Base-by-base conservation (phyloP, 2,888 invertebrate genomes). In the Lathronympha strigana region DNA sequence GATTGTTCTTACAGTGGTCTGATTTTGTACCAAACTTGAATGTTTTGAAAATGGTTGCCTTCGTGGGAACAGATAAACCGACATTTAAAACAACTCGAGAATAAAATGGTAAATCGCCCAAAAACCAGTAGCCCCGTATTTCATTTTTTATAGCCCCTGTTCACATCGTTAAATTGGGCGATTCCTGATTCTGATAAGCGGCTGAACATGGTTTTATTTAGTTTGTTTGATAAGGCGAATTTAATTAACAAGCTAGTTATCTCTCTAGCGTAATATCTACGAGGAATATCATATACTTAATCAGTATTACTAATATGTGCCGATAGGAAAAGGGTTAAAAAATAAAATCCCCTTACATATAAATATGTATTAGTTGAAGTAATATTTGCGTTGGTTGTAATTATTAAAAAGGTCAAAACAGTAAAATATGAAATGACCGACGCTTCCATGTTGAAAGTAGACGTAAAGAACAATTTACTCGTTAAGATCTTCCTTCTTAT, bases 11-110 rank as follows among this genome's bases (percentile, higher is more conserved):
- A 45, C 5, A 45, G 15, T 45, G 45, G 45, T 13, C 21, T 4
- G 1, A 0, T 0, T 36, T 4, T 19, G 21, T 21, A 21, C n/a
- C n/a, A 45, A 45, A 4, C 9, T n/a, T n/a, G 13, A 4, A 5
- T 13, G 21, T 21, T 21, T 4, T 21, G 19, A 21, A 45, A 11
- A 45, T 6, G 4, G 4, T 45, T 45, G 21, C 21, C 86, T 81
- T 83, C 89, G 88, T 89, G 90, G 86, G 90, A 90, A 89, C 82
- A 80, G 76, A 78, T 78, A 73, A 76, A 79, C 79, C 75, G 43
- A 51, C 61, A 47, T 66, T 66, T 49, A 61, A 64, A 66, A 66
- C 66, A 49, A 66, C 38, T 66, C 61, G 15, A 61, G 54, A 54
- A 60, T 66, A 61, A 54, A 66, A 66, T 66, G 53, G 38, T 66